A percentile compares a stretch with the other conserved stretches of the same genome.
Conservation (phyloP, 2,113 vertebrate species). For the Danio rerio region GRCz12tu NC_133194.1:22213001-22213500, state of each 20-base stretch:
- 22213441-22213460: too few species aligned
- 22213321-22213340: constrained; percentile 27
- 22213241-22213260: background rate
- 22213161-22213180: background rate
- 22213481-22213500: too few species aligned
- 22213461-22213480: too few species aligned
- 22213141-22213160: background rate
- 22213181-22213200: background rate
- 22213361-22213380: background rate
- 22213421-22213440: too few species aligned
- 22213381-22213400: background rate
- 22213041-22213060: background rate
- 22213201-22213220: background rate
- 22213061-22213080: background rate
- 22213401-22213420: too few species aligned
- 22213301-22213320: background rate
- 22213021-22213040: background rate
- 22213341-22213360: background rate
- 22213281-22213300: background rate
- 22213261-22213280: constrained; percentile 4
- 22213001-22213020: background rate
- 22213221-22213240: background rate
- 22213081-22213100: constrained; percentile 21
- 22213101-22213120: constrained; percentile 40
- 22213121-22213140: constrained; percentile 53